Conservation (phyloP, 2,113 vertebrate species). For the Scophthalmus maximus region DNA sequence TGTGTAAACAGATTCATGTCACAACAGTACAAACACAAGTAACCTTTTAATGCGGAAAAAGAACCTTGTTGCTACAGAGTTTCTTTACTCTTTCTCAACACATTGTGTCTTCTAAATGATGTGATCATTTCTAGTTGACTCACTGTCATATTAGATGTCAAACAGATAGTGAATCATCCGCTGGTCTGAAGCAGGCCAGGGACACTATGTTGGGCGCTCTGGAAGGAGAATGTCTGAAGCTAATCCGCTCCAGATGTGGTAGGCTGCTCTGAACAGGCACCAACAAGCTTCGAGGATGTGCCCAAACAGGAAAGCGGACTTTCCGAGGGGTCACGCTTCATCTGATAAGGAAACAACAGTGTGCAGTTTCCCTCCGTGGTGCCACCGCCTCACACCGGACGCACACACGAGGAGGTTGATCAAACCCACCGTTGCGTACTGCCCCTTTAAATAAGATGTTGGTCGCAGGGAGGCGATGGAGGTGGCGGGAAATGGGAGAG, state of each 20-base stretch:
- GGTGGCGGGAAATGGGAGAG: neutral
- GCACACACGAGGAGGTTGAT: too few species aligned
- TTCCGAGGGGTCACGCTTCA: neutral
- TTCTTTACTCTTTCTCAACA: too few species aligned
- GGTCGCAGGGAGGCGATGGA: neutral
- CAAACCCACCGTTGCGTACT: neutral
- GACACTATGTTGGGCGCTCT: neutral
- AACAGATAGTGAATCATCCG: neutral
- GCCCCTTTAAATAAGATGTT: neutral
- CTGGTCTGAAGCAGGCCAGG: conserved; percentile 7
- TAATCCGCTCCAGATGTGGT: conserved; percentile 60
- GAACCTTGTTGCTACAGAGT: too few species aligned
- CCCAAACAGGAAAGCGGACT: neutral
- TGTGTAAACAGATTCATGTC: neutral
- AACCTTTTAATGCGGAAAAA: too few species aligned
- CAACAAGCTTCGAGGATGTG: too few species aligned
- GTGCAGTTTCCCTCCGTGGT: too few species aligned
- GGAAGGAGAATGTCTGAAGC: conserved; percentile 14
- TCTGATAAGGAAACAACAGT: too few species aligned
- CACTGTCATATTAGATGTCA: neutral
- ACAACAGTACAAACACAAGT: neutral
- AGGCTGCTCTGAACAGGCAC: conserved; percentile 30
- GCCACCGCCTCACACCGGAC: neutral
- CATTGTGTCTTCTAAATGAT: too few species aligned
- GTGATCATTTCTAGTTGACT: too few species aligned